These are phyloP conservation scores for Scylla paramamosain DNA, from an alignment of 1,140 invertebrate genomes.

Conservation along the genomic window DNA sequence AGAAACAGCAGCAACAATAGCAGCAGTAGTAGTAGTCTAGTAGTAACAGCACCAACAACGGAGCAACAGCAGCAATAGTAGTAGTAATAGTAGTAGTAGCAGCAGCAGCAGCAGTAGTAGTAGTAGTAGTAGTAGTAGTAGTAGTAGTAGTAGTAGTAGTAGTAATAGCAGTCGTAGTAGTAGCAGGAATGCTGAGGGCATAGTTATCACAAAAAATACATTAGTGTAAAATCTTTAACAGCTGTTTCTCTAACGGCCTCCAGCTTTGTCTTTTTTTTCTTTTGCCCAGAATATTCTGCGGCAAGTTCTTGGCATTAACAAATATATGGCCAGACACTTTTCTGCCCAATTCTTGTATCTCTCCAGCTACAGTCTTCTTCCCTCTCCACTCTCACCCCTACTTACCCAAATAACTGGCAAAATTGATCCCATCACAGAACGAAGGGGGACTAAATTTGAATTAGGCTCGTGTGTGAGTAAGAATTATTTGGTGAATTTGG, in stretches of 20 bases:
- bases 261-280: no score
- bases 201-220: no score
- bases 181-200: no score
- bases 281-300: no score
- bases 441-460: constrained; percentile 40
- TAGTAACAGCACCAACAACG: no score
- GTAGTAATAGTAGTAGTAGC: constrained; percentile 4
- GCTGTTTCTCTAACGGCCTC: no score
- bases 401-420: not conserved
- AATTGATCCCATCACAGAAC: constrained; percentile 55
- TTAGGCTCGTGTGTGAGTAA: constrained; percentile 40
- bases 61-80: constrained; percentile 21
- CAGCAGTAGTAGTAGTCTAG: not conserved
- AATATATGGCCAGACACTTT: not conserved
- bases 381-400: not conserved
- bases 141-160: not conserved
- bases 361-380: not conserved
- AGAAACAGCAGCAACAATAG: not conserved
- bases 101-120: constrained; percentile 17
- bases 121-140: not conserved
- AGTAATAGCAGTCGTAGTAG: not conserved
- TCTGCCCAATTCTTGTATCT: not conserved
- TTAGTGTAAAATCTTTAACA: no score
- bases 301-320: no score
- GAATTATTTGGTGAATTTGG: constrained; percentile 48